Base-by-base conservation (phyloP, 2,113 vertebrate genomes). In the Orycteropus afer region DNA sequence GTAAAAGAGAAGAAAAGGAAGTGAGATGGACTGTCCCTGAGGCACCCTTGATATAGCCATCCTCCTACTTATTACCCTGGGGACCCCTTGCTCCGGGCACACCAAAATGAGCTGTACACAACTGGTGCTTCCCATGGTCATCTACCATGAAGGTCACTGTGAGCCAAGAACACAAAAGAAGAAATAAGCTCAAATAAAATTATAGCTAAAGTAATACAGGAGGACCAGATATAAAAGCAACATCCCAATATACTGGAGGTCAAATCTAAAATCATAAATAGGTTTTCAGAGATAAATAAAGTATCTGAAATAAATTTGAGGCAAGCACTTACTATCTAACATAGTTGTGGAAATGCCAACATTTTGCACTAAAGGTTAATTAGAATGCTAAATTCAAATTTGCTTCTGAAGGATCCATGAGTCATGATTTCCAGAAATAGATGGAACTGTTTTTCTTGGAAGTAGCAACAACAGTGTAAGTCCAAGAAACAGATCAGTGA, bases 291-390 rank as follows among this genome's bases (percentile, higher is more conserved):
- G 88, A 65, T 65, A 81, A 71, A 14, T 45, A 32, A 63, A 74
- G 17, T 10, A 49, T 49, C n/a, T 74, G 82, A 88, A 73, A 42
- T 84, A 87, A 93, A 27, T 77, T 18, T 71, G n/a, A 87, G 53
- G 53, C 74, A 65, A 65, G 15, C 27, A 85, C 65, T 15, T 47
- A 87, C 47, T 77, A 59, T 77, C 55, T 90, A 45, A 81, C 88
- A 89, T 25, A 89, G 13, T 34, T 63, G 32, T 78, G 42, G 69
- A 95, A 95, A 84, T 45, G 67, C 18, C 77, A 88, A 65, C 61
- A 42, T 78, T 85, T 51, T 86, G 49, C 77, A 34, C 83, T 86
- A 76, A 95, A 86, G 53, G 85, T 90, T 92, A 80, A 92, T 90
- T 57, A 89, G n/a, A 80, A 12, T 40, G 47, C 71, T 92, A 27